Evolutionary conservation across 2,113 vertebrate genomes (phyloP).

Genomic region (Dascyllus trimaculatus): DNA sequence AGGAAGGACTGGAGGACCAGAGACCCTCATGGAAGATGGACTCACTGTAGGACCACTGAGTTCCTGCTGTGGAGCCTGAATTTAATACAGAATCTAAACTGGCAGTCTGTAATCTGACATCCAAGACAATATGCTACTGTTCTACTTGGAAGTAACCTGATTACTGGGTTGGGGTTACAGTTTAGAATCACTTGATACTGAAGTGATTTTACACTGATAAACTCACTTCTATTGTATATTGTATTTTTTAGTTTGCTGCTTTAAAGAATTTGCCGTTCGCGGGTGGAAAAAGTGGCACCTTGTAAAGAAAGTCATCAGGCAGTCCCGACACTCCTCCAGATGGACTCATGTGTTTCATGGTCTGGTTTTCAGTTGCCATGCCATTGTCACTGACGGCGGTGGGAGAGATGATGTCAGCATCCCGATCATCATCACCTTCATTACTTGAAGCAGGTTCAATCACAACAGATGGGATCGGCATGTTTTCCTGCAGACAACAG

Average conservation of each 20-base stretch:
- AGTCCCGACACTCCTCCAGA: conserved; percentile 67
- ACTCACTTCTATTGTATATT: neutral
- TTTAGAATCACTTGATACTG: too few relatives aligned
- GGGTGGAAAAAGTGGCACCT: conserved; percentile 80
- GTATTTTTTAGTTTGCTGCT: neutral
- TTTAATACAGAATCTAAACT: too few relatives aligned
- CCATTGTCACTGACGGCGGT: conserved; percentile 74
- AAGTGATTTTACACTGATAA: too few relatives aligned
- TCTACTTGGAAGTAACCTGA: too few relatives aligned
- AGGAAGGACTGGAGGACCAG: too few relatives aligned
- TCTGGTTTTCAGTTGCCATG: conserved; percentile 52
- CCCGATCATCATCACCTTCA: conserved; percentile 90
- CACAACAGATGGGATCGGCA: conserved; percentile 93
- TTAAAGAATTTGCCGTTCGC: neutral
- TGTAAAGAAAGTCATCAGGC: conserved; percentile 90
- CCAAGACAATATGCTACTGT: too few relatives aligned
- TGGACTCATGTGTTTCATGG: conserved; percentile 67
- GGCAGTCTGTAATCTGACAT: too few relatives aligned
- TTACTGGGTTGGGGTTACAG: too few relatives aligned
- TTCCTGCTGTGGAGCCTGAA: too few relatives aligned
- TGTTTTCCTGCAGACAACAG: conserved; percentile 84
- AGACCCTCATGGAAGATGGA: too few relatives aligned
- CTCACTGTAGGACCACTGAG: too few relatives aligned
- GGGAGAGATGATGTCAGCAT: conserved; percentile 80
- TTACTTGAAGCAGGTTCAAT: conserved; percentile 97